Base-by-base conservation (phyloP, 2,797 vertebrate species). In the Labroides dimidiatus region DNA sequence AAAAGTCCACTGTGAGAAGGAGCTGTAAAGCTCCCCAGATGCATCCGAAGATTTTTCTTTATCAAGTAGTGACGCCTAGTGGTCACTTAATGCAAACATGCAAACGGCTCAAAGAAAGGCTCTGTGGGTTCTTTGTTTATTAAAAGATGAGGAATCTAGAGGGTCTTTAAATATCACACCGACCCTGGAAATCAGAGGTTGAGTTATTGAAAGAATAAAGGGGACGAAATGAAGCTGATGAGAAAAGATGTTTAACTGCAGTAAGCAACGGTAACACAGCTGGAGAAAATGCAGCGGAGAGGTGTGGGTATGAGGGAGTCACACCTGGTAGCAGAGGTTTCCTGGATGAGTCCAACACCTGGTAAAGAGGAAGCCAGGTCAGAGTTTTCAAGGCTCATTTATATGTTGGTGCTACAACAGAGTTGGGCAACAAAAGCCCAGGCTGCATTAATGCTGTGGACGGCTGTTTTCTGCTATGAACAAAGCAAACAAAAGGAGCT, bases 251-350 rank as follows among this genome's bases (percentile, higher is more conserved):
- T 72, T 42, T 62, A 53, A 71, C 52, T 55, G 64, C 59, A 78
- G 37, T 56, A 83, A 83, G 82, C 44, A 63, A 75, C 30, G 60
- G 9, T 54, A 37, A 48, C 59, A 70, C 60, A 70, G 20, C 10
- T 74, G 11, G 49, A 75, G 20, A 21, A 54, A 68, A 53, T 75
- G 42, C 30, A 33, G 77, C 30, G 54, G 39, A 54, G 47, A 58
- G 61, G 50, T 77, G 61, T 79, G 49, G 62, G 37, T 62, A 42
- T 44, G 59, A 59, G 52, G 58, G 73, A 78, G 87, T 87, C 94
- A 95, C 91, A 95, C 95, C 95, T 96, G 93, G 82, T 72, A 95
- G 89, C 87, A 96, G 95, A 90, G 94, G 94, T 86, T 94, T 93
- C 93, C 92, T 94, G 90, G 92, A 88, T 58, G 92, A 93, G 82